phyloP scores from a whole-genome alignment of 2,888 invertebrate genomes.

The Iphiclides podalirius region DNA sequence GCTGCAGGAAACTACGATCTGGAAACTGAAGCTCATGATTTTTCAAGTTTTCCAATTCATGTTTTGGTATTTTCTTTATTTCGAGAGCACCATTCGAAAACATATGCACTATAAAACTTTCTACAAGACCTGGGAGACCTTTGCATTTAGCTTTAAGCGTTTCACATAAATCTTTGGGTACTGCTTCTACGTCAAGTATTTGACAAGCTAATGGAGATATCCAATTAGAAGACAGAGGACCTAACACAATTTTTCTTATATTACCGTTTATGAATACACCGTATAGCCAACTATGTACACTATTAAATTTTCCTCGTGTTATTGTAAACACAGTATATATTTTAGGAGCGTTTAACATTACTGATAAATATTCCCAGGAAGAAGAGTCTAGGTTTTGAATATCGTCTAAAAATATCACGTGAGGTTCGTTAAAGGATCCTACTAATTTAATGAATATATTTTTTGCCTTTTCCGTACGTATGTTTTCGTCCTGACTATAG shows the following conservation, averaged over 20 bases:
- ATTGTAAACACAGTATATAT: slow-evolving; percentile 58
- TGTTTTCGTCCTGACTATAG: slow-evolving; percentile 50
- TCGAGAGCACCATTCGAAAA: slow-evolving; percentile 70
- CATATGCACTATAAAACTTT: slow-evolving; percentile 71
- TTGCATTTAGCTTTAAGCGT: slow-evolving; percentile 66
- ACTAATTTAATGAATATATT: slow-evolving; percentile 59
- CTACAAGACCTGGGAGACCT: slow-evolving; percentile 75
- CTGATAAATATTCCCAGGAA: slow-evolving; percentile 65
- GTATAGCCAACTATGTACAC: slow-evolving; percentile 63
- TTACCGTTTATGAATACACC: slow-evolving; percentile 56
- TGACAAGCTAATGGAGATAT: slow-evolving; percentile 80
- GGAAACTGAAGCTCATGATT: slow-evolving; percentile 62
- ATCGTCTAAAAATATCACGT: slow-evolving; percentile 71
- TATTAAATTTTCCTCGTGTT: slow-evolving; percentile 59
- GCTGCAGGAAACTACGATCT: slow-evolving; percentile 45
- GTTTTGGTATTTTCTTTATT: slow-evolving; percentile 46
- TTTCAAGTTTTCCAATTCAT: slow-evolving; percentile 44
- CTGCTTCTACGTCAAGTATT: slow-evolving; percentile 79
- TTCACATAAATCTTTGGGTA: slow-evolving; percentile 73
- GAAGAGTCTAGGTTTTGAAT: slow-evolving; percentile 68
- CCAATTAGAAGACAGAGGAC: slow-evolving; percentile 54
- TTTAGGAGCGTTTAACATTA: slow-evolving; percentile 52
- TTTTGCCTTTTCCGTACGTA: slow-evolving; percentile 59
- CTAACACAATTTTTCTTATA: slow-evolving; percentile 64
- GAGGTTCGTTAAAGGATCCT: slow-evolving; percentile 43